phyloP scores from a whole-genome alignment of 2,888 invertebrate species.

The Thymelicus sylvestris region DNA sequence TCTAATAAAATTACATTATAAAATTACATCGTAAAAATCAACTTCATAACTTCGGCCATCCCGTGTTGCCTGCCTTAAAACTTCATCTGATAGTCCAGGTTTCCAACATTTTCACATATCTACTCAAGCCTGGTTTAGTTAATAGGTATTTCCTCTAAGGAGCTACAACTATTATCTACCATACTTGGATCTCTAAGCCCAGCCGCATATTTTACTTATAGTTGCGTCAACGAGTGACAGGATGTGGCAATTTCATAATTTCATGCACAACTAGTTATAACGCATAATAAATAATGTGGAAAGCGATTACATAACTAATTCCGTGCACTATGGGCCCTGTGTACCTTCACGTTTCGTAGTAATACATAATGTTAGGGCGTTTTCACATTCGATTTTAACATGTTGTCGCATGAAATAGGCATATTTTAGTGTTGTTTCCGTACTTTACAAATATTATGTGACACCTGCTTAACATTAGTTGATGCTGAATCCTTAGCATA shows the following conservation, averaged over 20 bases:
- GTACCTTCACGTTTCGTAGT: not conserved
- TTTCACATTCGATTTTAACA: not conserved
- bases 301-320: slow-evolving; percentile 14
- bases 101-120: no score
- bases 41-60: no score
- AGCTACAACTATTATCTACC: not conserved
- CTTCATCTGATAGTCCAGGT: no score
- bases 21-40: no score
- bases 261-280: not conserved
- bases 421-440: no score
- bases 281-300: slow-evolving; percentile 11
- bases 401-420: no score
- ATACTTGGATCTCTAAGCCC: not conserved
- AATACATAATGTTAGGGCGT: slow-evolving; percentile 4
- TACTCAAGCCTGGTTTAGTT: no score
- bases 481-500: no score
- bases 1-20: no score
- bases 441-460: no score
- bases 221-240: not conserved
- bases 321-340: not conserved
- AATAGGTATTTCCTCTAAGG: not conserved
- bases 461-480: no score
- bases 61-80: no score
- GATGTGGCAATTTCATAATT: not conserved
- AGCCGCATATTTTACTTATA: not conserved